phyloP scores from a whole-genome alignment of 2,797 vertebrate species.

The Hephaestus fuliginosus region DNA sequence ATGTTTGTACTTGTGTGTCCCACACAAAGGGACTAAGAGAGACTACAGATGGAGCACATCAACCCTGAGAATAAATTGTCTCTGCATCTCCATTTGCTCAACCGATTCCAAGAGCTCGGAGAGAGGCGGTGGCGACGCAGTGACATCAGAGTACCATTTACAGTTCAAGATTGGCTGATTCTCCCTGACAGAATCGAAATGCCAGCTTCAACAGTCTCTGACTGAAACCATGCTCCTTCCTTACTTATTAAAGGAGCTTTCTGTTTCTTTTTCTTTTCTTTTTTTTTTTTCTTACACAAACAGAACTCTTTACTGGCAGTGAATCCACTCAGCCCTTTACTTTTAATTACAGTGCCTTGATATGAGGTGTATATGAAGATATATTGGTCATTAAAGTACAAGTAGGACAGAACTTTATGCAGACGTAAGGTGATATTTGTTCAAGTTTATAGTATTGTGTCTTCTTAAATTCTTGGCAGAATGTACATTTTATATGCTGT shows the following conservation, averaged over 20 bases:
- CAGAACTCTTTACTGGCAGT: constrained; percentile 53
- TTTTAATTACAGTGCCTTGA: constrained; percentile 65
- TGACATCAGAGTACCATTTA: constrained; percentile 59
- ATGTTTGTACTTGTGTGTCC: constrained; percentile 8
- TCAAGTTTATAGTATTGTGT: constrained; percentile 43
- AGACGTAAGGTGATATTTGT: constrained; percentile 36
- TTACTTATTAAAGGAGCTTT: constrained; percentile 53
- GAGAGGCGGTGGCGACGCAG: constrained; percentile 17
- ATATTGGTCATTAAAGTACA: constrained; percentile 52
- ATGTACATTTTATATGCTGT: not conserved
- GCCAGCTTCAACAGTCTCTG: constrained; percentile 48
- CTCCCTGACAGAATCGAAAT: constrained; percentile 54
- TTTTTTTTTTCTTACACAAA: constrained; percentile 51
- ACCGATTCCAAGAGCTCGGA: constrained; percentile 44
- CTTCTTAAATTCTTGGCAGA: constrained; percentile 17
- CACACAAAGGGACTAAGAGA: not conserved
- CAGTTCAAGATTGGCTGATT: constrained; percentile 54
- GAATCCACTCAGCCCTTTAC: constrained; percentile 51
- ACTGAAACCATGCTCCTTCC: constrained; percentile 36
- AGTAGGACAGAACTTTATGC: constrained; percentile 56
- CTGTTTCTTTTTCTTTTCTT: constrained; percentile 42
- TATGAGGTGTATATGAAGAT: constrained; percentile 55
- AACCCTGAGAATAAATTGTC: constrained; percentile 47
- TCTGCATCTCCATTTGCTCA: constrained; percentile 35
- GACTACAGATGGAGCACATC: constrained; percentile 34